phyloP scores from a whole-genome alignment of 35 echinoderm and acorn worm genomes.

The Heliocidaris tuberculata region DNA sequence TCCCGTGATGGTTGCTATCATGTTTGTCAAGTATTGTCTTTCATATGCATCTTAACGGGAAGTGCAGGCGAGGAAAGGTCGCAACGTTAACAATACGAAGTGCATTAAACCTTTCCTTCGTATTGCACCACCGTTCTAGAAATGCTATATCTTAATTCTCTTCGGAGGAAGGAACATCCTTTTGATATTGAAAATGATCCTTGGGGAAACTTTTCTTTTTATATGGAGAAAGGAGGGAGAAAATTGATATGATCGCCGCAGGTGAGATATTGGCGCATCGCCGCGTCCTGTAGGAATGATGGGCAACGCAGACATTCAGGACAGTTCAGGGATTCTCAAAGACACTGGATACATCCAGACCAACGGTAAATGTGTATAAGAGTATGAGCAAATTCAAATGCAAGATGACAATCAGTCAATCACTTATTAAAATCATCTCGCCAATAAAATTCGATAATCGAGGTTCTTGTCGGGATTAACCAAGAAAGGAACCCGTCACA shows the following conservation, averaged over 20 bases:
- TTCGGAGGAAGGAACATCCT: neutral
- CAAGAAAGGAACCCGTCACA: too few species aligned
- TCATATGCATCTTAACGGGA: neutral
- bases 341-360: neutral
- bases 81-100: neutral
- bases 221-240: neutral
- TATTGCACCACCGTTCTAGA: neutral
- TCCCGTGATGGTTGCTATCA: neutral
- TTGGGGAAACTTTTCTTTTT: neutral
- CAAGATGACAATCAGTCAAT: neutral
- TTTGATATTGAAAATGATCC: neutral
- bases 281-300: neutral
- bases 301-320: neutral
- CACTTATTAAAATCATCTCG: neutral
- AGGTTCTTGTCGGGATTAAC: too few species aligned
- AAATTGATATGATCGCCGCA: neutral
- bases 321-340: neutral
- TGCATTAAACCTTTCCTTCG: neutral
- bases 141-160: neutral
- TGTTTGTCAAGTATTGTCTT: slow-evolving; percentile 5
- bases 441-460: neutral
- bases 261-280: neutral
- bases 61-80: neutral
- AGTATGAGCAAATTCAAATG: neutral
- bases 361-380: neutral